These are phyloP conservation scores for Pammene aurita DNA, from an alignment of 2,888 invertebrate species.

Conservation along the genomic window DNA sequence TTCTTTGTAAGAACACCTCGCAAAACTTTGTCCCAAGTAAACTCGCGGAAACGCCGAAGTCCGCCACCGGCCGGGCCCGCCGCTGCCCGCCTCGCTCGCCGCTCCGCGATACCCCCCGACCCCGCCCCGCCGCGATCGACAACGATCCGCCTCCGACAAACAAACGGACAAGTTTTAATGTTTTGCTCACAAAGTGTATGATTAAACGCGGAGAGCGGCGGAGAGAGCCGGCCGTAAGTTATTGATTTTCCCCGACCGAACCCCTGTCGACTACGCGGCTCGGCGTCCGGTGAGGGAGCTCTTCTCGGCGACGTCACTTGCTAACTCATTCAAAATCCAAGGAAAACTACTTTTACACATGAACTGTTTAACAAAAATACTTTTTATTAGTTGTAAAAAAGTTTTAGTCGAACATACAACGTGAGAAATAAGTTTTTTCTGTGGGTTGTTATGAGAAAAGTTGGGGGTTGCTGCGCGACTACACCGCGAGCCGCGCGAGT, in stretches of 20 bases:
- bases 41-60: conserved; percentile 66
- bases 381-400: conserved; percentile 55
- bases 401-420: conserved; percentile 56
- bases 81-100: conserved; percentile 60
- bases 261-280: conserved; percentile 78
- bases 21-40: conserved; percentile 81
- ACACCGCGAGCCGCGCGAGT: conserved; percentile 63
- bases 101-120: conserved; percentile 50
- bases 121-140: conserved; percentile 53
- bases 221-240: conserved; percentile 83
- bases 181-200: conserved; percentile 84
- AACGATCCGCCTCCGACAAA: conserved; percentile 77
- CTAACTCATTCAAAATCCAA: conserved; percentile 56
- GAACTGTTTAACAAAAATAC: conserved; percentile 51
- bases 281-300: conserved; percentile 66
- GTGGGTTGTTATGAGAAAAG: conserved; percentile 73
- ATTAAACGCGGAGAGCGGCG: conserved; percentile 83
- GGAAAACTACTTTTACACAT: conserved; percentile 62
- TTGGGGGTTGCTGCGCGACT: conserved; percentile 73
- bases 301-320: conserved; percentile 62
- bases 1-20: conserved; percentile 81
- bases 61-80: conserved; percentile 57
- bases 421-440: conserved; percentile 66
- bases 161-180: conserved; percentile 84
- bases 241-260: conserved; percentile 83